Evolutionary conservation across 2,797 vertebrate species (phyloP), one percentile per base, ranked within the genome.

Genomic region (Molothrus aeneus): DNA sequence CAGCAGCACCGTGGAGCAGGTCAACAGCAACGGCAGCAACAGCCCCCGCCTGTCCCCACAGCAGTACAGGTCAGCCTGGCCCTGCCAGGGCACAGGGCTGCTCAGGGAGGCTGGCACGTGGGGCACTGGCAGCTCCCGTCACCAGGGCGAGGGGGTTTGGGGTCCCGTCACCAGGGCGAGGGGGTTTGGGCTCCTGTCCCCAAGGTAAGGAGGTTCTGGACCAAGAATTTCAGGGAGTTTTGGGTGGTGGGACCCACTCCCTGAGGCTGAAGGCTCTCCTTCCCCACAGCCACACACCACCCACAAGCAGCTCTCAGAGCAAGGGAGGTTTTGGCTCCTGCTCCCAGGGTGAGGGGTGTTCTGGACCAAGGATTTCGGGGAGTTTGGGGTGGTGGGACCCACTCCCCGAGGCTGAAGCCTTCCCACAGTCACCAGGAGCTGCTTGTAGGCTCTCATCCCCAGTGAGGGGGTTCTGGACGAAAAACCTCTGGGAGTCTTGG

Each of bases 21-120:
- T 99, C 96, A 98, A 99, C 98, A 99, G 99, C 98, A 99, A 99
- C 4, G 99, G 99, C 95, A 99, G 99, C 98, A 99, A 98, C 98
- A 99, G 99, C 98, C 99, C 99, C 3, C 99, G 99, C 38, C 99
- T 99, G 89, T 99, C 99, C 97, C 99, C 99, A 0, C 98, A 99
- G 64, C 99, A 99, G 98, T 99, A 99, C 98, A 99, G 99, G 99
- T 99, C 96, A 97, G 98, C 80, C 26, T 8, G 42, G 40, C 18
- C 57, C 57, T 38, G 57, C 7, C 2, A 36, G 47, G 69, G 6
- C 9, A 11, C 10, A 17, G 71, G 61, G 80, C 36, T 10, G 42
- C 29, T 20, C 1, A 40, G 38, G 77, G 38, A 2, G 0, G 1
- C 31, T 7, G 63, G 47, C 43, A 18, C 7, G 0, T 0, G 0